phyloP scores from a whole-genome alignment of 2,113 vertebrate genomes.

The Pan paniscus region DNA sequence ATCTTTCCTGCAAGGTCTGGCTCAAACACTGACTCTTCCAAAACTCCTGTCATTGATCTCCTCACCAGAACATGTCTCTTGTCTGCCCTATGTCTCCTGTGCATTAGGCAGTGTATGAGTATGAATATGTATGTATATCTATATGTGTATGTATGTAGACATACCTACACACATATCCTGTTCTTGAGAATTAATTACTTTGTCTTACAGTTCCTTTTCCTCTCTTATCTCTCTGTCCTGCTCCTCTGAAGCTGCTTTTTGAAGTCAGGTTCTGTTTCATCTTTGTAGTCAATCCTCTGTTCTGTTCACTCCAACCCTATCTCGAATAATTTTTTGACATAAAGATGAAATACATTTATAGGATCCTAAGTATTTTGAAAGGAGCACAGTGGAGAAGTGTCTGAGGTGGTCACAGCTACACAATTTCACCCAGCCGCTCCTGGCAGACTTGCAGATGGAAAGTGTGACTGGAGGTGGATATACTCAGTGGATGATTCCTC shows the following conservation, averaged over 20 bases:
- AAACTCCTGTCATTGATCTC: background rate
- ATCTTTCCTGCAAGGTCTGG: background rate
- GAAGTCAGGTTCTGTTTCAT: background rate
- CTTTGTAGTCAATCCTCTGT: background rate
- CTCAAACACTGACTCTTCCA: background rate
- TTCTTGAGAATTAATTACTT: background rate
- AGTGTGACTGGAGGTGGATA: background rate
- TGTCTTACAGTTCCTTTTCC: background rate
- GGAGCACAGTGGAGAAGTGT: background rate
- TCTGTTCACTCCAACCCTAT: background rate
- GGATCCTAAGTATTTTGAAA: background rate
- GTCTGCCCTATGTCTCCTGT: background rate
- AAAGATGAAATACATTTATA: background rate
- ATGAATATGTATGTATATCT: background rate
- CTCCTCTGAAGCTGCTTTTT: background rate
- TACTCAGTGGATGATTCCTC: background rate
- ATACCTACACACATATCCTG: background rate
- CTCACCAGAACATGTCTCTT: background rate
- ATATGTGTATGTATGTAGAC: background rate
- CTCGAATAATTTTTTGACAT: background rate
- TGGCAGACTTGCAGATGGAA: too few relatives aligned
- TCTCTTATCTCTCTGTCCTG: background rate
- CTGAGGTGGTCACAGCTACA: background rate
- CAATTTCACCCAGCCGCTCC: background rate
- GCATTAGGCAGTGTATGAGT: background rate